These are phyloP conservation scores for Enteromius afrohamiltoni DNA, from an alignment of 2,797 vertebrate genomes.

Conservation along the genomic window DNA sequence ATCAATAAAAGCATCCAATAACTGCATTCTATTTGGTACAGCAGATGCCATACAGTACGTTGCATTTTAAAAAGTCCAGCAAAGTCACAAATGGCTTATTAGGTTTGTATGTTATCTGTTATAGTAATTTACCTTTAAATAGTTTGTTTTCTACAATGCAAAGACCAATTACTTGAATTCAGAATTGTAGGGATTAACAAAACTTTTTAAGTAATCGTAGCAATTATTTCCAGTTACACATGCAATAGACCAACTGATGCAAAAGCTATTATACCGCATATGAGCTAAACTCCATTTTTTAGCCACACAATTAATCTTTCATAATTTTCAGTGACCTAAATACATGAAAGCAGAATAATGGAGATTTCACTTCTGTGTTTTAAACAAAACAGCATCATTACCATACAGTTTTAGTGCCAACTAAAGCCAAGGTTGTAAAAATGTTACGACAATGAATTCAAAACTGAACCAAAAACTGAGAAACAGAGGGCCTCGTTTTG, in stretches of 20 bases:
- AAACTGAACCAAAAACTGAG: not conserved
- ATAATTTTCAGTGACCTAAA: not conserved
- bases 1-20: not conserved
- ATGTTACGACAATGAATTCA: not conserved
- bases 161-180: not conserved
- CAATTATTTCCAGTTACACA: not conserved
- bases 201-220: not conserved
- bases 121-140: not conserved
- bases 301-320: not conserved
- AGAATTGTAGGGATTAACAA: not conserved
- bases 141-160: not conserved
- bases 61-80: not conserved
- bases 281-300: not conserved
- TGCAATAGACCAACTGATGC: not conserved
- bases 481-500: not conserved
- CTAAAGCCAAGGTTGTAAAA: not conserved
- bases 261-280: not conserved
- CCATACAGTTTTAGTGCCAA: not conserved
- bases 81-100: not conserved
- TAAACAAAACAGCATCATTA: not conserved
- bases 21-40: not conserved
- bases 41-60: not conserved
- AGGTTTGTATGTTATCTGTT: not conserved
- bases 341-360: not conserved
- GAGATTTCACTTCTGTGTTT: not conserved